Percentiles rank a stretch among this genome's conserved stretches.
These are phyloP conservation scores for Ataeniobius toweri DNA, from an alignment of 2,797 vertebrate species.

Conservation along the genomic window DNA sequence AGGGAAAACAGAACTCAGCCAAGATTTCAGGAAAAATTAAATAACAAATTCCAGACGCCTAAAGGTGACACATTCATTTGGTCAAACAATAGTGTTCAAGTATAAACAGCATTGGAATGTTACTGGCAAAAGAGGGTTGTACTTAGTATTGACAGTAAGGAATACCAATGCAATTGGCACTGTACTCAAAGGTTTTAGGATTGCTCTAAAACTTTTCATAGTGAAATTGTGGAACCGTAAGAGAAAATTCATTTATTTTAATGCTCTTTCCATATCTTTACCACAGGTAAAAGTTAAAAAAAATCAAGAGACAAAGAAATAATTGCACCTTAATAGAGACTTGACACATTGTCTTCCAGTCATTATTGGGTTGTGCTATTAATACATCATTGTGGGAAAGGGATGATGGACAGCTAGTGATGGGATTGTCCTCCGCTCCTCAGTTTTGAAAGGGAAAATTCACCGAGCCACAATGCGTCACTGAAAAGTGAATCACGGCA, in stretches of 20 bases:
- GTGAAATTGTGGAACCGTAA: too few relatives aligned
- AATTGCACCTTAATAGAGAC: slow-evolving; percentile 90
- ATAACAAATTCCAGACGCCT: neutral
- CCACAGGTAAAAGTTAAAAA: slow-evolving; percentile 45
- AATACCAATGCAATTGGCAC: too few relatives aligned
- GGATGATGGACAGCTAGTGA: slow-evolving; percentile 93
- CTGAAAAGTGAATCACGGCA: slow-evolving; percentile 78
- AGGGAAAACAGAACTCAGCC: too few relatives aligned
- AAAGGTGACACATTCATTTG: neutral
- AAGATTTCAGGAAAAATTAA: neutral
- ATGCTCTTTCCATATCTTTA: too few relatives aligned
- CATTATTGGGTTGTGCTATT: slow-evolving; percentile 88
- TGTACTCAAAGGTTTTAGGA: too few relatives aligned
- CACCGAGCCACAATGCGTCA: slow-evolving; percentile 73
- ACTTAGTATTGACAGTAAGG: too few relatives aligned
- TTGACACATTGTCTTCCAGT: slow-evolving; percentile 90
- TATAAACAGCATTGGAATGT: neutral
- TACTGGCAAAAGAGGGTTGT: too few relatives aligned
- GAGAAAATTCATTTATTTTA: too few relatives aligned
- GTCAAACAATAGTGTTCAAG: neutral
- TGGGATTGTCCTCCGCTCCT: slow-evolving; percentile 89
- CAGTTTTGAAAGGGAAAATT: slow-evolving; percentile 93
- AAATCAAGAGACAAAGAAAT: slow-evolving; percentile 69
- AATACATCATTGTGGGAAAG: slow-evolving; percentile 93
- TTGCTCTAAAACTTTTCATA: too few relatives aligned